These are phyloP conservation scores for Malurus splendens DNA, from an alignment of 2,797 vertebrate genomes.

Conservation along the genomic window DNA sequence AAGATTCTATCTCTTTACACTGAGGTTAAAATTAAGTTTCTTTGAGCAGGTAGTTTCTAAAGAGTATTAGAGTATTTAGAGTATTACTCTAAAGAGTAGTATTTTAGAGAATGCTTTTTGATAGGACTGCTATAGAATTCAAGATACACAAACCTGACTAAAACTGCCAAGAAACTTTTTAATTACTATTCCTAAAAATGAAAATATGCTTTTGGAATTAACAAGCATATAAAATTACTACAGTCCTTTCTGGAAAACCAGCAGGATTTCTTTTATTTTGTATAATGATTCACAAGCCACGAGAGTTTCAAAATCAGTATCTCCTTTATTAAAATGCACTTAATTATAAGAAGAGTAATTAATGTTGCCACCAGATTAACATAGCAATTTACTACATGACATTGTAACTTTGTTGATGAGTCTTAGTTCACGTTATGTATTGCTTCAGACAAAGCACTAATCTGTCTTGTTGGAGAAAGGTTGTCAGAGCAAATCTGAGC, in stretches of 20 bases:
- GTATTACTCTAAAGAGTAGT: background rate
- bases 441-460: conserved; percentile 11
- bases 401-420: conserved; percentile 31
- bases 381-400: conserved; percentile 17
- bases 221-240: background rate
- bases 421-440: background rate
- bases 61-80: background rate
- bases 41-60: background rate
- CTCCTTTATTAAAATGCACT: conserved; percentile 31
- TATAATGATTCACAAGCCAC: background rate
- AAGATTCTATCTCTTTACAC: background rate
- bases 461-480: conserved; percentile 1
- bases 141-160: background rate
- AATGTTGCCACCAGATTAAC: conserved; percentile 27
- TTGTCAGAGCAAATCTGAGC: background rate
- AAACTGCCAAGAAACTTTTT: background rate
- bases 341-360: conserved; percentile 50
- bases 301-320: conserved; percentile 13
- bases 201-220: background rate
- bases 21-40: background rate
- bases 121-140: background rate
- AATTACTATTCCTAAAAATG: background rate
- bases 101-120: background rate
- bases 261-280: background rate
- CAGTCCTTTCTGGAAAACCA: background rate